A percentile compares a stretch with the other conserved stretches of the same genome.
These are phyloP conservation scores for Peromyscus californicus DNA, from an alignment of 2,113 vertebrate species.

Conservation along the genomic window DNA sequence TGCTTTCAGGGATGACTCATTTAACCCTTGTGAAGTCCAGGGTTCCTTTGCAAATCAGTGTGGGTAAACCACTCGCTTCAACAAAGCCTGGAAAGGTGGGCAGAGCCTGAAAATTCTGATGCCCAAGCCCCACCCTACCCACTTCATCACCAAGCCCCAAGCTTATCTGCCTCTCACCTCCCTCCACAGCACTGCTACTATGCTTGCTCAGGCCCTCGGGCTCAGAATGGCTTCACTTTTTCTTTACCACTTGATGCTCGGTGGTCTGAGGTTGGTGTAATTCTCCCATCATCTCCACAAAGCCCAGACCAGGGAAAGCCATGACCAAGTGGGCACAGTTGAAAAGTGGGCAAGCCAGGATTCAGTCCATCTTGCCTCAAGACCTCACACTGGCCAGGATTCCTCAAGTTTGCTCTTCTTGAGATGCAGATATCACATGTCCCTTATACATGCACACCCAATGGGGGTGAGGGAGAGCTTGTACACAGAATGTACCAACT, in stretches of 20 bases:
- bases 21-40: too few relatives aligned
- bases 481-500: neutral
- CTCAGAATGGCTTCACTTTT: neutral
- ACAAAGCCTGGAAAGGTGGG: neutral
- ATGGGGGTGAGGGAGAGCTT: too few relatives aligned
- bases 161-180: too few relatives aligned
- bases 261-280: neutral
- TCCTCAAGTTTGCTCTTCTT: neutral
- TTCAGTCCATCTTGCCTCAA: neutral
- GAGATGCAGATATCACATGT: neutral
- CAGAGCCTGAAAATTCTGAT: neutral
- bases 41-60: neutral
- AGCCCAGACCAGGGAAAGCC: neutral
- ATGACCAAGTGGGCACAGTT: neutral
- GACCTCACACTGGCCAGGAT: neutral
- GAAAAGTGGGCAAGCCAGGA: neutral
- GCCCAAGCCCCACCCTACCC: neutral
- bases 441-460: neutral
- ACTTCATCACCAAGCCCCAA: neutral
- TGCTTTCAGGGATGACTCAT: neutral
- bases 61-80: neutral
- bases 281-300: neutral
- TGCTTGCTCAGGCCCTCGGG: neutral
- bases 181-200: neutral
- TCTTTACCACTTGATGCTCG: neutral